Evolutionary conservation across 53 echinoderm and acorn worm genomes (phyloP), one percentile per base, ranked within the genome.

Genomic region (Paracentrotus lividus): DNA sequence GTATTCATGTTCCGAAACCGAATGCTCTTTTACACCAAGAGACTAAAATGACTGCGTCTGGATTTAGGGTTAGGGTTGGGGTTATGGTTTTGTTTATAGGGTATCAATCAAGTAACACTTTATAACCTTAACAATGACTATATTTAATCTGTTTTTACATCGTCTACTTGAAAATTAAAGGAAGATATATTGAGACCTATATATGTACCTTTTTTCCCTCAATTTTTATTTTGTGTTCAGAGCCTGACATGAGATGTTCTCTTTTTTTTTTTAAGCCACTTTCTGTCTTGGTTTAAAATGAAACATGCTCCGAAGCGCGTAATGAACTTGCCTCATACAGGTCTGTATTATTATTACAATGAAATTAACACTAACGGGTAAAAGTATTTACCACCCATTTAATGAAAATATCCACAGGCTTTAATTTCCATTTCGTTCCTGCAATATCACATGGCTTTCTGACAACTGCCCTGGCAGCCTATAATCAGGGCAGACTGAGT

Each of bases 341-440:
- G 81, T 81, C 33, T 6, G 26, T 81, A 81, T 81, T 81, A 81
- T 81, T 81, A 81, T 81, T 47, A 81, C 47, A 81, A 81, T 15
- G 81, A 81, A 81, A 81, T 81, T 81, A 81, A 47, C 81, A 81
- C 81, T 81, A 47, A 44, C 81, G 81, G 81, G 47, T 45, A 47
- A 47, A 47, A 38, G 9, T 18, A 45, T 10, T 44, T 47, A n/a
- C n/a, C 81, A 4, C 7, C 21, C 27, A 81, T 47, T 81, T 81
- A 26, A 81, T 81, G 81, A 81, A 81, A 81, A 81, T 81, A 81
- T 47, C 81, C 47, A 47, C 10, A 81, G 81, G 81, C 81, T 9
- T 47, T 26, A 45, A 81, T 81, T 81, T 47, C 81, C 81, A 47
- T 45, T n/a, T 47, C 81, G 3, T 47, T 13, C 47, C n/a, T 81